These are phyloP conservation scores for Sebastes reedi DNA, from an alignment of 2,797 vertebrate species.

Conservation along the genomic window DNA sequence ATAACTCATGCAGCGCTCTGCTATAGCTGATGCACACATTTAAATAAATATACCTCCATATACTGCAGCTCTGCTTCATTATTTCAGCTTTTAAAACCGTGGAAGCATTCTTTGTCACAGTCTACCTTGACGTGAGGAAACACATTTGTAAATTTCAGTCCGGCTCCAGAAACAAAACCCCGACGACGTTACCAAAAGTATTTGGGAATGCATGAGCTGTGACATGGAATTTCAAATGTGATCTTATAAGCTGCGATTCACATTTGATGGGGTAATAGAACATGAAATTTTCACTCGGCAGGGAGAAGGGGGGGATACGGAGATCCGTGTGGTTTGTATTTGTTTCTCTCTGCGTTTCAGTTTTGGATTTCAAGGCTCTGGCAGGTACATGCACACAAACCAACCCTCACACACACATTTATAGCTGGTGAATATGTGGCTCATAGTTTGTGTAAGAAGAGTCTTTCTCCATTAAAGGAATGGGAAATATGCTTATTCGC, in stretches of 20 bases:
- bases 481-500: neutral
- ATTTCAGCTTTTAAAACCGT: conserved; percentile 25
- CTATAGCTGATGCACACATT: conserved; percentile 40
- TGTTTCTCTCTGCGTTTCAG: conserved; percentile 35
- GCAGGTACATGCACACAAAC: neutral
- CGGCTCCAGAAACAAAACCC: conserved; percentile 31
- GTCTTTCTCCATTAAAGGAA: neutral
- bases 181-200: conserved; percentile 11
- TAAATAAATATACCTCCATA: conserved; percentile 51
- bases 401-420: neutral
- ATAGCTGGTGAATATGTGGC: neutral
- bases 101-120: conserved; percentile 9
- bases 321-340: conserved; percentile 29
- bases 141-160: conserved; percentile 18
- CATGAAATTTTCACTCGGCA: conserved; percentile 65
- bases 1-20: conserved; percentile 49
- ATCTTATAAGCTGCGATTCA: conserved; percentile 73
- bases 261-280: conserved; percentile 74
- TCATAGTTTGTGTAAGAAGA: neutral
- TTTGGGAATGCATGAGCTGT: conserved; percentile 57
- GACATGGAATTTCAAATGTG: conserved; percentile 66
- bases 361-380: conserved; percentile 23
- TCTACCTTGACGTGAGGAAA: neutral
- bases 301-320: neutral
- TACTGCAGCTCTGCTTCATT: conserved; percentile 34